These are phyloP conservation scores for Lindbergichthys nudifrons DNA, from an alignment of 2,797 vertebrate genomes.

Conservation along the genomic window DNA sequence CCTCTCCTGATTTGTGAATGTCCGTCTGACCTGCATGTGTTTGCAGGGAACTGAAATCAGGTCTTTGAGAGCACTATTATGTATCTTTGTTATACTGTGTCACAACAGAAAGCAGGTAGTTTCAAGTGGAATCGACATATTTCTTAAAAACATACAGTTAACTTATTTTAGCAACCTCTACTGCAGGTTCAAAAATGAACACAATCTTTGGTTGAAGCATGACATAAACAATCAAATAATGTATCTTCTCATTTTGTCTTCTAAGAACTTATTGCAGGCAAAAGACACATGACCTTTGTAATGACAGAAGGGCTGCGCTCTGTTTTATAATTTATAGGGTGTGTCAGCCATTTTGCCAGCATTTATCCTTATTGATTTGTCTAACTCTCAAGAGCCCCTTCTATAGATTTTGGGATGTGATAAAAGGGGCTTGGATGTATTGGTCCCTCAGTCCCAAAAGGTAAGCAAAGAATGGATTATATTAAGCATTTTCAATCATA, in stretches of 20 bases:
- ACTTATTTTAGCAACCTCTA: background rate
- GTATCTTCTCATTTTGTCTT: constrained; percentile 15
- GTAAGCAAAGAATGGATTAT: constrained; percentile 20
- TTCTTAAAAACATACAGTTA: constrained; percentile 4
- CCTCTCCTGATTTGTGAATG: constrained; percentile 2
- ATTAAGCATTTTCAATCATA: constrained; percentile 10
- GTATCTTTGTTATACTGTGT: background rate
- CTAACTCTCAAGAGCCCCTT: constrained; percentile 47
- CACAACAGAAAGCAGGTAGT: background rate
- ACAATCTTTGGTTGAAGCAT: background rate
- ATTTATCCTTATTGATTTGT: constrained; percentile 67
- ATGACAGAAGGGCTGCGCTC: constrained; percentile 16
- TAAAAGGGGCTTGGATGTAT: constrained; percentile 27
- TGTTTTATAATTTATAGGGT: constrained; percentile 50
- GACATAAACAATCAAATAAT: background rate
- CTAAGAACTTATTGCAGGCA: constrained; percentile 4
- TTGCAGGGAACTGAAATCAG: background rate
- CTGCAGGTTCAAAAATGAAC: background rate
- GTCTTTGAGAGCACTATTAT: background rate
- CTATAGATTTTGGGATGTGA: constrained; percentile 34
- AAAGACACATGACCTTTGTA: constrained; percentile 7
- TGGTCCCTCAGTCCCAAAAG: constrained; percentile 30
- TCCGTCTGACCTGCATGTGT: background rate
- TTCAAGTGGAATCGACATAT: background rate
- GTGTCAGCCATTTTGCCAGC: constrained; percentile 47